Percentiles rank a stretch among this genome's conserved stretches.
These are phyloP conservation scores for Saccostrea glomerata DNA, from an alignment of 1,140 invertebrate genomes.

Conservation along the genomic window DNA sequence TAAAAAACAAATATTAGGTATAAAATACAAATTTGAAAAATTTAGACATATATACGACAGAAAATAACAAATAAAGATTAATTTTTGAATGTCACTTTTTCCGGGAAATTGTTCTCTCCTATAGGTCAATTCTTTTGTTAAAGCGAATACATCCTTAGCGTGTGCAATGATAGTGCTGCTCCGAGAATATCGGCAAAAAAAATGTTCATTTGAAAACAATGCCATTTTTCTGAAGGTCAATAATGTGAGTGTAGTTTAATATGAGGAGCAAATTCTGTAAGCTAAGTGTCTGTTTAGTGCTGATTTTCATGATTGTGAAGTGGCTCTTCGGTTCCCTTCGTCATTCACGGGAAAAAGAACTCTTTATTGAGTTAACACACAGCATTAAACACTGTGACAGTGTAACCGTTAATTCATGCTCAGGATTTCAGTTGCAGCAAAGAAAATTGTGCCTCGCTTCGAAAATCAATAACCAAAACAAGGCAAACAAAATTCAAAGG, in stretches of 20 bases:
- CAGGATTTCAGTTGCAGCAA: constrained; percentile 13
- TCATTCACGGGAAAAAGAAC: background rate
- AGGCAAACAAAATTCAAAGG: background rate
- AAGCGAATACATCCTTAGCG: too few relatives aligned
- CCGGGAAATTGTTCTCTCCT: too few relatives aligned
- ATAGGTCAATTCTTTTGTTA: too few relatives aligned
- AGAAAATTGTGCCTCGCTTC: background rate
- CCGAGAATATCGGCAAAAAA: too few relatives aligned
- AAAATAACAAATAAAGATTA: too few relatives aligned
- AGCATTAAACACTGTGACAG: background rate
- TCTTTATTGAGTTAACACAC: background rate
- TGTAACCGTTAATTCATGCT: background rate
- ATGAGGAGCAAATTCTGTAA: background rate
- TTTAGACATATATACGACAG: too few relatives aligned
- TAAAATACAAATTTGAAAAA: too few relatives aligned
- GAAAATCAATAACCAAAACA: background rate
- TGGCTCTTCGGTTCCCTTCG: background rate
- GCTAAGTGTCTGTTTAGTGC: background rate
- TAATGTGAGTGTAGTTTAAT: background rate
- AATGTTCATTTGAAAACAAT: background rate
- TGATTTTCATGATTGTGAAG: background rate
- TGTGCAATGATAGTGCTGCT: too few relatives aligned
- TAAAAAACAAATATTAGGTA: too few relatives aligned
- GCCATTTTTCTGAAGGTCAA: background rate
- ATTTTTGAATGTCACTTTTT: too few relatives aligned